Evolutionary conservation across 2,797 vertebrate species (phyloP), one percentile per base, ranked within the genome.

Genomic region (Halcyon leucocephala): DNA sequence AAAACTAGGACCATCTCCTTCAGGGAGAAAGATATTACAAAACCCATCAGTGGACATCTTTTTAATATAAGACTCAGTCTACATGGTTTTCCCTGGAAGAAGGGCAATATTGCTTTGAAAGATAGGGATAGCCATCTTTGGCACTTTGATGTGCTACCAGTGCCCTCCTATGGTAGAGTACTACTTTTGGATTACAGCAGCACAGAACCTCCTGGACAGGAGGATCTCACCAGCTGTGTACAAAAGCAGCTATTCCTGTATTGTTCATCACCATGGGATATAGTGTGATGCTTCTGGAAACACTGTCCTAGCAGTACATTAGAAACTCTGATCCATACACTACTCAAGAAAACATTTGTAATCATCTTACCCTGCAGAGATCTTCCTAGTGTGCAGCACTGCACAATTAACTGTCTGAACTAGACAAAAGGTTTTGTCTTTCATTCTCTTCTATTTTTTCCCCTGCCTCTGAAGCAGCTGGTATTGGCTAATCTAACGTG

Each of bases 41-140:
- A 94, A 82, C 20, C 52, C 61, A 19, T 46, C 77, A 58, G 24
- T 76, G 24, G 41, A 71, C 70, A 6, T 12, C 13, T 60, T 81
- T 90, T 80, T 86, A 88, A 91, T 86, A 77, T 86, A 71, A 74
- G n/a, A 57, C 17, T 65, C 76, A 60, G 67, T 55, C 60, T 58
- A 48, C 60, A 9, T 15, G 20, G 19, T 14, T 90, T 81, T 88
- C n/a, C n/a, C 48, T 52, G 44, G 49, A 83, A 85, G 79, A 85
- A 74, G 6, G n/a, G 28, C 39, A 88, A 78, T 81, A 93, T 90
- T 95, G 86, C 69, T 81, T 78, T 94, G 90, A 55, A 95, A 70
- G 52, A 37, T 2, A 4, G 64, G 52, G 64, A 64, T 60, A 57
- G 51, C 2, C 39, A 60, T 8, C 19, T 77, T 1, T 93, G 46